Conservation (phyloP, 2,797 vertebrate species). For the Sphenodon punctatus region DNA sequence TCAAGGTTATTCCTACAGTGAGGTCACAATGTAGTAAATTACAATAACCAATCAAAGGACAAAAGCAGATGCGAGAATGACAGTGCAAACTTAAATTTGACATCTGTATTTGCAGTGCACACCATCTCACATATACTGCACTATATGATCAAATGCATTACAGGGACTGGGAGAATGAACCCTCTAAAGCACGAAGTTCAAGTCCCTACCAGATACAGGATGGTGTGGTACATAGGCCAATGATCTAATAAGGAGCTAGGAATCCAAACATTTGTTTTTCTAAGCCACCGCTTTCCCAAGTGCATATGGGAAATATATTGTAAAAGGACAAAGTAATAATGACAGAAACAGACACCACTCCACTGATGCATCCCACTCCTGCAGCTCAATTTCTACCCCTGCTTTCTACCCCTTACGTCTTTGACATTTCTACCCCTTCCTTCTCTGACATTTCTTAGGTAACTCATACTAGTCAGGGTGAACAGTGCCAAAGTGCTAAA, state of each 20-base stretch:
- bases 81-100: background rate
- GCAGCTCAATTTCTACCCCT: slow-evolving; percentile 25
- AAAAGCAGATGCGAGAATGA: slow-evolving; percentile 5
- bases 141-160: slow-evolving; percentile 23
- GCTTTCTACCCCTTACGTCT: background rate
- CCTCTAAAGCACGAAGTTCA: slow-evolving; percentile 1
- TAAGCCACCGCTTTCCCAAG: background rate
- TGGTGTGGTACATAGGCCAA: background rate
- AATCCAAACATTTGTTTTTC: background rate
- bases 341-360: background rate
- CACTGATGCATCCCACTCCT: slow-evolving; percentile 6
- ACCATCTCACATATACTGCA: background rate
- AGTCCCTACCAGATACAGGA: background rate
- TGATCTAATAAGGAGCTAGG: background rate
- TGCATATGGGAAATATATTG: background rate
- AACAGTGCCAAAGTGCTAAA: background rate
- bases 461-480: background rate
- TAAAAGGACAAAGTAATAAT: background rate
- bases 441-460: background rate
- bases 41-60: background rate
- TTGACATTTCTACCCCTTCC: background rate
- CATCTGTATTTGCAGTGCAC: slow-evolving; percentile 10
- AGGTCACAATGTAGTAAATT: background rate
- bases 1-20: background rate
- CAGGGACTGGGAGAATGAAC: slow-evolving; percentile 43